Evolutionary conservation across 1,140 invertebrate species (phyloP).

Genomic region (Sipha flava): DNA sequence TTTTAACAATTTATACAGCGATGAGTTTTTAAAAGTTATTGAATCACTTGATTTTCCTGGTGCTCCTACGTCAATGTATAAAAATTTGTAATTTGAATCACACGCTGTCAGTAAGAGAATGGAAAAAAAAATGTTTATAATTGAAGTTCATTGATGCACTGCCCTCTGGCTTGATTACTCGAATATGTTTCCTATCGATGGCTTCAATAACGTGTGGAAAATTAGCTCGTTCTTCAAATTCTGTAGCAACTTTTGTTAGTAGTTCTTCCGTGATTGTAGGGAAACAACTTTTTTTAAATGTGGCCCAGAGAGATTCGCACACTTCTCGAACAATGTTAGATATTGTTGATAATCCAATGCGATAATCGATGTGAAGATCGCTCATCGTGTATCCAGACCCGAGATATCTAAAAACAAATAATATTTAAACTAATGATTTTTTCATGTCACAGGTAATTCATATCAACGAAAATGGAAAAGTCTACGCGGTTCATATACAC

Average conservation of each 20-base stretch:
- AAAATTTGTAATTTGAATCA: constrained; percentile 10
- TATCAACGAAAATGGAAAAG: constrained; percentile 2
- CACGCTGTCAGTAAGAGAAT: constrained; percentile 39
- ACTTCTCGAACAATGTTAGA: constrained; percentile 35
- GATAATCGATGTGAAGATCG: constrained; percentile 35
- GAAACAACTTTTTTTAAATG: constrained; percentile 34
- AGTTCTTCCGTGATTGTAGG: constrained; percentile 25
- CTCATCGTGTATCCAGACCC: constrained; percentile 35
- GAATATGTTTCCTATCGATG: constrained; percentile 18
- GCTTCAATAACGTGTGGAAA: neutral
- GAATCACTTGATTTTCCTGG: constrained; percentile 25
- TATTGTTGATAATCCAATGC: constrained; percentile 37
- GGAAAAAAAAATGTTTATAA: constrained; percentile 46
- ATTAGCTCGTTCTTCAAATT: neutral
- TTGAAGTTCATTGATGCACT: constrained; percentile 45
- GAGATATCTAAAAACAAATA: constrained; percentile 37
- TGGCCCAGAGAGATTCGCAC: constrained; percentile 34
- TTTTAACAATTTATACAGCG: constrained; percentile 3
- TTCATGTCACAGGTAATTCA: neutral
- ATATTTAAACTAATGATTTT: neutral
- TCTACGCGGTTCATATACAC: neutral
- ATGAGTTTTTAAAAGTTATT: constrained; percentile 9
- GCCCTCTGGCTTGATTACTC: constrained; percentile 39
- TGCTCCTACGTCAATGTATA: constrained; percentile 10
- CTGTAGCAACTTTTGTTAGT: constrained; percentile 10